Conservation (phyloP, 1,140 invertebrate genomes). For the Aphelinus atriplicis region DNA sequence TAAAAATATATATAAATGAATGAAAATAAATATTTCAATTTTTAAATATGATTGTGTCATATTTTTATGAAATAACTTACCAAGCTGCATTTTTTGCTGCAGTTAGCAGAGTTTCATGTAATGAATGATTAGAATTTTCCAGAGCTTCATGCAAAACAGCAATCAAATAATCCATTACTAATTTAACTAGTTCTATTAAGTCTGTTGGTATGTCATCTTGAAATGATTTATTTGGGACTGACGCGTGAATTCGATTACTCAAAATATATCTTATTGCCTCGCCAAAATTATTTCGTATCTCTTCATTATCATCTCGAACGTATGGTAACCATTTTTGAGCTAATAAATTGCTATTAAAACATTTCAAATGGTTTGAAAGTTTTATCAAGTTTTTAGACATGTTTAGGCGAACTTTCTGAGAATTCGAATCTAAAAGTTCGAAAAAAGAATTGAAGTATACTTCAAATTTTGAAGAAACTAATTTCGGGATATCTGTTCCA, state of each 20-base stretch:
- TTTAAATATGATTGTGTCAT: too few species aligned
- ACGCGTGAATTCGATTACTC: constrained; percentile 53
- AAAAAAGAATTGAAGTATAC: constrained; percentile 47
- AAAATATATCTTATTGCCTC: constrained; percentile 54
- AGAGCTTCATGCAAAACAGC: constrained; percentile 65
- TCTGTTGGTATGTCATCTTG: constrained; percentile 52
- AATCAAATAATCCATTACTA: constrained; percentile 66
- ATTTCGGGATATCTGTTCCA: constrained; percentile 40
- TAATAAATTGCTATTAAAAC: constrained; percentile 58
- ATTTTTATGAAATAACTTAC: constrained; percentile 42
- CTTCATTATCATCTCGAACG: constrained; percentile 53
- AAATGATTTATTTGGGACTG: constrained; percentile 40
- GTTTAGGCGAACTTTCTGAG: constrained; percentile 46
- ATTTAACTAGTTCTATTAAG: constrained; percentile 65
- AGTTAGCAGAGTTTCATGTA: constrained; percentile 67
- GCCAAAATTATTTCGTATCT: constrained; percentile 56
- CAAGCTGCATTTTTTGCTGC: constrained; percentile 67
- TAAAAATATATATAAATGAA: constrained; percentile 1
- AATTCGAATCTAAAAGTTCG: constrained; percentile 48
- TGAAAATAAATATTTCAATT: neutral
- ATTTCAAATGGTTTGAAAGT: constrained; percentile 61
- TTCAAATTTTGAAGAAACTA: constrained; percentile 44
- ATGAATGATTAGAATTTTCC: constrained; percentile 63
- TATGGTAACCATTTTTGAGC: constrained; percentile 59
- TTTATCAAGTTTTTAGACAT: constrained; percentile 55